Evolutionary conservation across 2,797 vertebrate genomes (phyloP).

Genomic region (Podargus strigoides): DNA sequence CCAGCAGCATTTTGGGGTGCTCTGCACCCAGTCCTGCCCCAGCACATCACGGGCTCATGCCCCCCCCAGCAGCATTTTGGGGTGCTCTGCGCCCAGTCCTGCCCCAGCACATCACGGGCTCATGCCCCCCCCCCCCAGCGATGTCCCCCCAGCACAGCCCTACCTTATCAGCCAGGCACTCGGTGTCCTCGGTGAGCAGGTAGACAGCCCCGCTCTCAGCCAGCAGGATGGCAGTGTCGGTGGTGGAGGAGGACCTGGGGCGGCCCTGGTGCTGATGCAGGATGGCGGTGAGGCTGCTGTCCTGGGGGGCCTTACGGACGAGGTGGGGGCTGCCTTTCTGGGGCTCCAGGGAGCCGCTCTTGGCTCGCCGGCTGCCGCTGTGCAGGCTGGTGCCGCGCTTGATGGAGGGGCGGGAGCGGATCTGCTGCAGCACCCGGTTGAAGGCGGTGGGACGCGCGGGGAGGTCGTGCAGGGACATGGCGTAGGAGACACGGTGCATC

Average conservation of each 20-base stretch:
- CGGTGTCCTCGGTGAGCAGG: slow-evolving; percentile 71
- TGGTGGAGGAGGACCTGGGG: slow-evolving; percentile 81
- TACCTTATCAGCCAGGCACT: slow-evolving; percentile 75
- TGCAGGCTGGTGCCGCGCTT: slow-evolving; percentile 81
- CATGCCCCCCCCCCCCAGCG: accelerated
- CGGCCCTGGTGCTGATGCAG: slow-evolving; percentile 81
- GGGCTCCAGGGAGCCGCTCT: slow-evolving; percentile 76
- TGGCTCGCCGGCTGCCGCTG: slow-evolving; percentile 73
- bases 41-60: accelerated
- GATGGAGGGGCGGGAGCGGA: slow-evolving; percentile 81
- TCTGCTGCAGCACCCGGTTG: slow-evolving; percentile 84
- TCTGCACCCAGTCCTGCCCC: background rate
- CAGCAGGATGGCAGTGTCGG: slow-evolving; percentile 77
- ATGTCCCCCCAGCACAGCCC: background rate
- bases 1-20: background rate
- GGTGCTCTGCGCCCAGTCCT: background rate
- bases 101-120: accelerated
- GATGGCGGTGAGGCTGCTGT: slow-evolving; percentile 78
- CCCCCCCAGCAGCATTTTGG: background rate
- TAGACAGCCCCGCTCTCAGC: slow-evolving; percentile 65
- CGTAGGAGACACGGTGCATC: slow-evolving; percentile 84
- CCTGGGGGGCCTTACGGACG: slow-evolving; percentile 73
- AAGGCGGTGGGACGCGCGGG: slow-evolving; percentile 81
- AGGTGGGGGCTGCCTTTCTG: slow-evolving; percentile 80
- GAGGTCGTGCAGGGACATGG: slow-evolving; percentile 81